These are phyloP conservation scores for Alfaro cultratus DNA, from an alignment of 2,797 vertebrate species.

Conservation along the genomic window DNA sequence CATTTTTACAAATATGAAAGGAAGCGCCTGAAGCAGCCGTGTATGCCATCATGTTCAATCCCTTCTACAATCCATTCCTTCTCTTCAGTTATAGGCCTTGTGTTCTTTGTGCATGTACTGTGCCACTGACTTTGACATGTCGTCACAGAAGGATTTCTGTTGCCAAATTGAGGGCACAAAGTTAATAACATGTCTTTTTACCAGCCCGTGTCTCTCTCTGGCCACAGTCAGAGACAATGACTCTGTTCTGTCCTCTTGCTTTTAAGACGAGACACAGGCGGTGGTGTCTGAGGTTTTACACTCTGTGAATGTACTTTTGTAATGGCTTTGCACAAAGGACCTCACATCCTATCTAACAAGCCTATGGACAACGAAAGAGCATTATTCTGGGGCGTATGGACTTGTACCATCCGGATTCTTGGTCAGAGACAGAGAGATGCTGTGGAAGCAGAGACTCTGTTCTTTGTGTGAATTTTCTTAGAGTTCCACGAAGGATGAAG, in stretches of 20 bases:
- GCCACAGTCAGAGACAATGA: slow-evolving; percentile 60
- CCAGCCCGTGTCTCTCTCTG: slow-evolving; percentile 48
- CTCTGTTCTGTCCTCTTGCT: slow-evolving; percentile 60
- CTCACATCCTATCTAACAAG: slow-evolving; percentile 72
- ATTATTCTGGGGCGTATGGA: slow-evolving; percentile 74
- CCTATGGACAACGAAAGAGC: slow-evolving; percentile 68
- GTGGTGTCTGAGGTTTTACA: slow-evolving; percentile 60
- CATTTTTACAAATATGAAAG: slow-evolving; percentile 53
- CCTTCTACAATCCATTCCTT: slow-evolving; percentile 42
- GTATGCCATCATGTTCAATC: slow-evolving; percentile 45
- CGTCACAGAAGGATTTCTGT: slow-evolving; percentile 61
- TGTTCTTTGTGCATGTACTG: slow-evolving; percentile 53
- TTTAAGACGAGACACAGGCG: slow-evolving; percentile 63
- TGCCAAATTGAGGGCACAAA: slow-evolving; percentile 58
- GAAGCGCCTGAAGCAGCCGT: slow-evolving; percentile 55
- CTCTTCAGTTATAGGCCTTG: slow-evolving; percentile 52
- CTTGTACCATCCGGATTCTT: slow-evolving; percentile 70
- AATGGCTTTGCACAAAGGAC: slow-evolving; percentile 67
- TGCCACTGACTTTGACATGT: slow-evolving; percentile 42
- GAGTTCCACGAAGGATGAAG: slow-evolving; percentile 50
- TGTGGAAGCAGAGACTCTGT: slow-evolving; percentile 54
- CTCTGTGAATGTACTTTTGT: slow-evolving; percentile 78
- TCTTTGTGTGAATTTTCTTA: slow-evolving; percentile 59
- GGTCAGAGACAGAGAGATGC: slow-evolving; percentile 60
- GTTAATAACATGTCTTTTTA: slow-evolving; percentile 70